phyloP scores from a whole-genome alignment of 2,797 vertebrate genomes.

The Sebastes itinus region DNA sequence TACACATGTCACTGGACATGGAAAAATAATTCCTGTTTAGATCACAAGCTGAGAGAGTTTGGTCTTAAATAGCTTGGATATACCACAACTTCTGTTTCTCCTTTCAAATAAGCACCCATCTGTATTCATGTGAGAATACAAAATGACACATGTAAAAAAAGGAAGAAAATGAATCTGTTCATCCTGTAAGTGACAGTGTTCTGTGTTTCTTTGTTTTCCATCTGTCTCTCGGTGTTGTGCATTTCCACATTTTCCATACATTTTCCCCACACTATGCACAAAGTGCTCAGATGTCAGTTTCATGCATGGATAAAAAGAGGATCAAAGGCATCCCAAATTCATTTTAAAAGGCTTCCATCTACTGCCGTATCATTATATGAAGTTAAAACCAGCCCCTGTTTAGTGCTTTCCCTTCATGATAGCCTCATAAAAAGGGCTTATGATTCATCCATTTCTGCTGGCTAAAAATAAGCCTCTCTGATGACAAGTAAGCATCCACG shows the following conservation, averaged over 20 bases:
- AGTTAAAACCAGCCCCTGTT: conserved; percentile 47
- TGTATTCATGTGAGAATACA: not conserved
- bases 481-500: conserved; percentile 33
- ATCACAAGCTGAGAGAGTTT: not conserved
- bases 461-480: conserved; percentile 50
- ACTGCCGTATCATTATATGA: conserved; percentile 47
- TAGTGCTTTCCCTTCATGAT: conserved; percentile 36
- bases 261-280: conserved; percentile 23
- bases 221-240: not conserved
- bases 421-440: conserved; percentile 22
- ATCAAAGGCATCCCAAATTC: conserved; percentile 59
- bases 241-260: conserved; percentile 22
- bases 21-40: not conserved
- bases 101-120: not conserved
- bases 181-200: not conserved
- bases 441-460: conserved; percentile 47
- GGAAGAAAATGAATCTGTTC: not conserved
- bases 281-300: conserved; percentile 30
- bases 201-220: conserved; percentile 17
- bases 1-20: not conserved
- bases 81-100: not conserved
- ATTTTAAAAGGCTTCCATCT: conserved; percentile 62
- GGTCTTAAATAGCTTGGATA: not conserved
- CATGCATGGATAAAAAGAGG: conserved; percentile 43
- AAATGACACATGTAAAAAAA: not conserved